Conservation (phyloP, 2,888 invertebrate species). For the Bellardia pandia region DNA sequence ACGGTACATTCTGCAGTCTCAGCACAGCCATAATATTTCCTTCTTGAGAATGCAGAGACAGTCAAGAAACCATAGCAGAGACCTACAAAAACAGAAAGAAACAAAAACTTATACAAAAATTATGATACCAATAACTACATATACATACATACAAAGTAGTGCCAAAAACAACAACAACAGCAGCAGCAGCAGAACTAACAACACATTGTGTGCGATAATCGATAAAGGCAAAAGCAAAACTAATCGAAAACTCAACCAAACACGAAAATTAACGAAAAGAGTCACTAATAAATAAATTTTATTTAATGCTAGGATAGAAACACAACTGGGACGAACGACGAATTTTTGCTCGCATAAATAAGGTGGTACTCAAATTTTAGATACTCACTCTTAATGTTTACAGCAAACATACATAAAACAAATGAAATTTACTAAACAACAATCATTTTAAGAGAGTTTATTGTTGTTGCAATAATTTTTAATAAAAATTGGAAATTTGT, state of each 20-base stretch:
- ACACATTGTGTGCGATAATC: slow-evolving; percentile 4
- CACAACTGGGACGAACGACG: too few species aligned
- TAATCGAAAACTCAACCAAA: not conserved
- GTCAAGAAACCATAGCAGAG: too few species aligned
- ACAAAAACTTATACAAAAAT: too few species aligned
- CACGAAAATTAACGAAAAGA: slow-evolving; percentile 1
- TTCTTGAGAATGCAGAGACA: not conserved
- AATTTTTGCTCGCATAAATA: too few species aligned
- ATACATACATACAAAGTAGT: too few species aligned
- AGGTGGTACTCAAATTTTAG: slow-evolving; percentile 7
- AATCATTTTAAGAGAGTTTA: not conserved
- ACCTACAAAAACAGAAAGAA: too few species aligned
- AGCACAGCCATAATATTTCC: not conserved
- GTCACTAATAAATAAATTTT: not conserved
- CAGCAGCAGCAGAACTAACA: not conserved
- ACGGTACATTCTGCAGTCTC: too few species aligned
- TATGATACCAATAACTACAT: too few species aligned
- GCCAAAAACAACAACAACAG: too few species aligned
- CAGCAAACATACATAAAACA: not conserved
- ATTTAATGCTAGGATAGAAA: not conserved
- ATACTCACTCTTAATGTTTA: slow-evolving; percentile 16
- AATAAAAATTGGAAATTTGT: not conserved
- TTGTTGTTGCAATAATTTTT: not conserved
- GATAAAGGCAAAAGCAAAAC: not conserved
- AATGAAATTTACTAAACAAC: not conserved